Conservation (phyloP, 2,113 vertebrate genomes). For the Helogale parvula region DNA sequence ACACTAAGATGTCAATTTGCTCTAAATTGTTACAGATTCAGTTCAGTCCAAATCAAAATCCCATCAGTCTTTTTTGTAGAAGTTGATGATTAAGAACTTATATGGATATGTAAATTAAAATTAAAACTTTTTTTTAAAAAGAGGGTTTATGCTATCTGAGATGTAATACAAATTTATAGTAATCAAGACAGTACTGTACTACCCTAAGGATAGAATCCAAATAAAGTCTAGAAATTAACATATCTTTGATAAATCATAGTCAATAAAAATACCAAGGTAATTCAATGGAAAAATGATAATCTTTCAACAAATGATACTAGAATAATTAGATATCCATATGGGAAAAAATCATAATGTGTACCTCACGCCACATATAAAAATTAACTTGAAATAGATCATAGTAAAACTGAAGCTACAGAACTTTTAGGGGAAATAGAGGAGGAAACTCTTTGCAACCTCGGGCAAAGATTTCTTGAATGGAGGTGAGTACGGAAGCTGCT, state of each 20-base stretch:
- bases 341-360: neutral
- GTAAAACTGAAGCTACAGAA: neutral
- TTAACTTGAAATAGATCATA: neutral
- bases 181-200: neutral
- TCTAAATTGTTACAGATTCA: neutral
- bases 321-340: neutral
- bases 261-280: neutral
- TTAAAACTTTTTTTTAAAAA: neutral
- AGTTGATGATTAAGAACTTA: neutral
- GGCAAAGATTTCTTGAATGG: neutral
- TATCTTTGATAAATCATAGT: neutral
- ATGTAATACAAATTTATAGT: neutral
- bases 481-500: neutral
- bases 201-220: neutral
- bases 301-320: neutral
- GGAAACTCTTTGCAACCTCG: neutral
- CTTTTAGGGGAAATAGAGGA: neutral
- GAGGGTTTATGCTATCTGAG: neutral
- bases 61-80: neutral
- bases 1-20: neutral
- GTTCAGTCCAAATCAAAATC: neutral
- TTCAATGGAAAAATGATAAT: neutral
- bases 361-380: neutral
- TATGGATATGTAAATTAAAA: neutral
- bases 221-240: neutral